A percentile compares a stretch with the other conserved stretches of the same genome.
phyloP scores from a whole-genome alignment of 2,113 vertebrate species.

The Epinephelus fuscoguttatus region DNA sequence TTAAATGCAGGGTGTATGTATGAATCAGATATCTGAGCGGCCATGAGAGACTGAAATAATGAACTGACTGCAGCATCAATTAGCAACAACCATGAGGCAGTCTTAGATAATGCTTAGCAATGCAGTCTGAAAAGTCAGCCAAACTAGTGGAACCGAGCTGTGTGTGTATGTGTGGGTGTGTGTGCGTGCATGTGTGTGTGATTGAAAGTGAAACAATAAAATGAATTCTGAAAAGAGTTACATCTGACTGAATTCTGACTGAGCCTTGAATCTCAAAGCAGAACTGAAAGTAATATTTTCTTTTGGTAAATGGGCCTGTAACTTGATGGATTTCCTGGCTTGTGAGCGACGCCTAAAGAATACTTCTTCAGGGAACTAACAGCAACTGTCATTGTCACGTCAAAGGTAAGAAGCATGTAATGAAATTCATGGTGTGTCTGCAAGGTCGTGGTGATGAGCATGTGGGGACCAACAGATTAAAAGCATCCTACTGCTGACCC shows the following conservation, averaged over 20 bases:
- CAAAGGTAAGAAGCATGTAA: slow-evolving; percentile 60
- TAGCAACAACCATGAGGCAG: slow-evolving; percentile 64
- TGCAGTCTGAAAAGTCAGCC: slow-evolving; percentile 71
- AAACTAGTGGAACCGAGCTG: slow-evolving; percentile 52
- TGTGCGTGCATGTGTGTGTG: neutral
- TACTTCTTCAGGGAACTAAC: slow-evolving; percentile 14
- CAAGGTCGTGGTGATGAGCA: slow-evolving; percentile 34
- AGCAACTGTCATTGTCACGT: slow-evolving; percentile 54
- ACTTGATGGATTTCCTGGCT: slow-evolving; percentile 53
- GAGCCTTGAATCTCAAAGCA: slow-evolving; percentile 57
- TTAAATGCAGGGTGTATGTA: slow-evolving; percentile 56
- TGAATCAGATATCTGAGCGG: slow-evolving; percentile 64
- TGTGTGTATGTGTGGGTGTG: slow-evolving; percentile 10
- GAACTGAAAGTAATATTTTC: slow-evolving; percentile 60
- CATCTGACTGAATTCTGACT: slow-evolving; percentile 63
- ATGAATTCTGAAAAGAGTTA: slow-evolving; percentile 52
- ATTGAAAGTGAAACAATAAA: slow-evolving; percentile 60
- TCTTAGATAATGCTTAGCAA: slow-evolving; percentile 70
- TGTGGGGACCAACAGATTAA: slow-evolving; percentile 52
- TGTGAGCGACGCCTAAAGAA: slow-evolving; percentile 39
- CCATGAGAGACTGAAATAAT: slow-evolving; percentile 72
- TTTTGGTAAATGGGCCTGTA: slow-evolving; percentile 53
- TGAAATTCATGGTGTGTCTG: slow-evolving; percentile 64
- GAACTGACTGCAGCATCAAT: slow-evolving; percentile 73
- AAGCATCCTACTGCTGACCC: slow-evolving; percentile 49